Conservation (phyloP, 2,888 invertebrate genomes). For the Alloscopus bannaensis region DNA sequence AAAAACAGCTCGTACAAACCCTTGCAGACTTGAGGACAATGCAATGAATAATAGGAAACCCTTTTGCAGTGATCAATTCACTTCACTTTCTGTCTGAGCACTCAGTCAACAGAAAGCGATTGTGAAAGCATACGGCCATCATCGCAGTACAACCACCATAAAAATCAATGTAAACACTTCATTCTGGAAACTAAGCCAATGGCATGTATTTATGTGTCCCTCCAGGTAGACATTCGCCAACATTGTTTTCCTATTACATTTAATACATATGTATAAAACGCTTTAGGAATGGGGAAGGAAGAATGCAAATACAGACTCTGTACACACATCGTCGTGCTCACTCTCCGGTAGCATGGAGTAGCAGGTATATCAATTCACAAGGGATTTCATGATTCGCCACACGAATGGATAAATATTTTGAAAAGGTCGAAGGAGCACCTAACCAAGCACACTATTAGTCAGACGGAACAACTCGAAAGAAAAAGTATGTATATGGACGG, state of each 20-base stretch:
- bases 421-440: slow-evolving; percentile 64
- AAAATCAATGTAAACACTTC: slow-evolving; percentile 29
- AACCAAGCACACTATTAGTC: slow-evolving; percentile 47
- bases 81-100: not conserved
- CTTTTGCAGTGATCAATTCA: not conserved
- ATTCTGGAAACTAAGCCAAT: slow-evolving; percentile 4
- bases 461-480: slow-evolving; percentile 5
- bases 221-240: not conserved
- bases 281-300: not conserved
- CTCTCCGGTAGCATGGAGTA: not conserved
- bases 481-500: slow-evolving; percentile 16
- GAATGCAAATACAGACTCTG: not conserved
- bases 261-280: slow-evolving; percentile 33
- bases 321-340: not conserved
- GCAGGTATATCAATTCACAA: slow-evolving; percentile 28
- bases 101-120: not conserved
- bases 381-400: slow-evolving; percentile 44
- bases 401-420: slow-evolving; percentile 61
- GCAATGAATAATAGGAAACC: slow-evolving; percentile 29
- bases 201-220: not conserved
- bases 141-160: slow-evolving; percentile 21
- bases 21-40: not conserved
- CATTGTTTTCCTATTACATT: slow-evolving; percentile 5
- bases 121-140: not conserved
- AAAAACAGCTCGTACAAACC: not conserved